These are phyloP conservation scores for Caenorhabditis sp. DNA, from an alignment of 2,888 invertebrate species.

Conservation along the genomic window DNA sequence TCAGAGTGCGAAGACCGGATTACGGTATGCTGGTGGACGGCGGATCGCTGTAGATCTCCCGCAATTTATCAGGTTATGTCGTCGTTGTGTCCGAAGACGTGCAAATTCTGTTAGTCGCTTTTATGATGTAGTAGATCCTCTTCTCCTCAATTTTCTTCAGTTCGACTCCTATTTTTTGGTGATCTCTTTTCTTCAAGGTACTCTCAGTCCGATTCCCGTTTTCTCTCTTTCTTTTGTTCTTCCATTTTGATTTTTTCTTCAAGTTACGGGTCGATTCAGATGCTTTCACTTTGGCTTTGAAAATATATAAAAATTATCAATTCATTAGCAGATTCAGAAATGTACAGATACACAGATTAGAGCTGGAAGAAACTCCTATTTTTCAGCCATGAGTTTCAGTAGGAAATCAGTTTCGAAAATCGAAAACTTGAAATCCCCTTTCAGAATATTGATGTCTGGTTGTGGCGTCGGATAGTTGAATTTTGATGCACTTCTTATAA, in stretches of 20 bases:
- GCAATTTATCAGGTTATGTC: slow-evolving; percentile 82
- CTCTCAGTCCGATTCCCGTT: slow-evolving; percentile 30
- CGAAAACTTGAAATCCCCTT: slow-evolving; percentile 37
- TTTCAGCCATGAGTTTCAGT: slow-evolving; percentile 32
- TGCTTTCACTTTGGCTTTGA: slow-evolving; percentile 40
- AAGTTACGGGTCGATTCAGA: slow-evolving; percentile 40
- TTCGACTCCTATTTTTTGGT: slow-evolving; percentile 34
- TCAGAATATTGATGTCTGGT: slow-evolving; percentile 16
- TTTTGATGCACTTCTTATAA: slow-evolving; percentile 17
- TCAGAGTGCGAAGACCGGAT: slow-evolving; percentile 81
- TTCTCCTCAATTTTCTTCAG: slow-evolving; percentile 25
- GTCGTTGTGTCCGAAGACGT: slow-evolving; percentile 81
- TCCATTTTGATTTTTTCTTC: slow-evolving; percentile 1
- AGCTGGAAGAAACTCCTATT: neutral
- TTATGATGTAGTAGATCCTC: slow-evolving; percentile 6
- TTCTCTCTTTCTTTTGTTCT: slow-evolving; percentile 19
- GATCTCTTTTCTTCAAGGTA: slow-evolving; percentile 62
- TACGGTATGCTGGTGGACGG: slow-evolving; percentile 83
- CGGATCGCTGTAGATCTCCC: slow-evolving; percentile 81
- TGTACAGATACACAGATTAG: slow-evolving; percentile 14
- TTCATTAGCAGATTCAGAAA: neutral
- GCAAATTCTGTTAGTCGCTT: slow-evolving; percentile 77
- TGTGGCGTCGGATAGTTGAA: slow-evolving; percentile 33
- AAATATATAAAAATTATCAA: slow-evolving; percentile 15
- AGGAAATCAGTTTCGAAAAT: slow-evolving; percentile 33